Evolutionary conservation across 2,888 invertebrate species (phyloP), one percentile per base, ranked within the genome.

Genomic region (Enchytraeus crypticus): DNA sequence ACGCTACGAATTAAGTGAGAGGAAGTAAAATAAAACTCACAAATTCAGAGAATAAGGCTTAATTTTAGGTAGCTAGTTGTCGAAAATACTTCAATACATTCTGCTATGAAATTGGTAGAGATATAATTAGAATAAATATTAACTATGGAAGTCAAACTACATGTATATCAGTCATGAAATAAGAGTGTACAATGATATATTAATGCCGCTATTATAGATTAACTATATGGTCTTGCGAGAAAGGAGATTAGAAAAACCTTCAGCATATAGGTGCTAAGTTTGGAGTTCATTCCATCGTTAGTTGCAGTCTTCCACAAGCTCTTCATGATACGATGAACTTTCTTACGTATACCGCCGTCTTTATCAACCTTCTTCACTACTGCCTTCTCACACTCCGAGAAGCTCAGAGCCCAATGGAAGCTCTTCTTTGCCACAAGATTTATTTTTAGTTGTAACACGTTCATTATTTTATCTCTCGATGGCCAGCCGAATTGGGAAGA

Each of bases 251-350:
- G 11, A n/a, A 30, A 32, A 4, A 51, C 53, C 53, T 51, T 51
- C 2, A 51, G 53, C 53, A 51, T 51, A 30, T 51, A 51, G 23
- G 30, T 51, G 18, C 32, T 32, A 30, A 51, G 53, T n/a, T n/a
- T n/a, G 21, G 8, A 11, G 3, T 30, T 23, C 4, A 32, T 51
- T 8, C n/a, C 53, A 21, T 27, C 27, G 1, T 18, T 33, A 2
- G 5, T 29, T 2, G 29, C 21, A 0, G 21, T 2, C 5, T 51
- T 30, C 32, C 21, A 51, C 26, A 64, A 18, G 23, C 46, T 64
- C 34, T 62, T 62, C 62, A 64, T 62, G 47, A 62, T 64, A 18
- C 62, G 56, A 47, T 62, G 62, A 14, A 27, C n/a, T 30, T 64
- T 60, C 56, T 60, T 62, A n/a, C 64, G 27, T 32, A 59, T 60